Evolutionary conservation across 2,888 invertebrate species (phyloP).

Genomic region (Empis stercorea): DNA sequence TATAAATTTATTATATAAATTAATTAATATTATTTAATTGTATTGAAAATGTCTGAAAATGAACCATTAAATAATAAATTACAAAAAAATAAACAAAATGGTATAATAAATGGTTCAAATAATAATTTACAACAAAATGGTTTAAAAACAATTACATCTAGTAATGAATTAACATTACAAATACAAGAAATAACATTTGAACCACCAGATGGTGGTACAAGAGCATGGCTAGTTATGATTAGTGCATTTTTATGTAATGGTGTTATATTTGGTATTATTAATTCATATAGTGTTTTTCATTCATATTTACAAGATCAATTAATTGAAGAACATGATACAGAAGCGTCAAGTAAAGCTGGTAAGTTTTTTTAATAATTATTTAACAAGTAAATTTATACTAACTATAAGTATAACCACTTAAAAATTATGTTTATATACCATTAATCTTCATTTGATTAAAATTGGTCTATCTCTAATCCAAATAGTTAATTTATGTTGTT

Average conservation of each 20-base stretch:
- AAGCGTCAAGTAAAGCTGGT: conserved; percentile 74
- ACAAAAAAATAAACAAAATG: conserved; percentile 11
- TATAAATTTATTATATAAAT: neutral
- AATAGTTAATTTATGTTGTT: no score
- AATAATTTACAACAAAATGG: conserved; percentile 7
- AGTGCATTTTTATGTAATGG: conserved; percentile 84
- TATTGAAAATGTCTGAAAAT: conserved; percentile 23
- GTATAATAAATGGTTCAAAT: conserved; percentile 17
- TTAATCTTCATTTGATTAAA: no score
- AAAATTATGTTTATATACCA: no score
- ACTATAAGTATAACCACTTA: no score
- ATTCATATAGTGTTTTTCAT: conserved; percentile 74
- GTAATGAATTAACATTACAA: neutral
- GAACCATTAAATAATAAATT: conserved; percentile 23
- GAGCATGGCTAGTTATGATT: conserved; percentile 70
- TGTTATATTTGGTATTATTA: conserved; percentile 80
- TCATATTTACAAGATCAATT: conserved; percentile 52
- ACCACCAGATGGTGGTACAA: conserved; percentile 62
- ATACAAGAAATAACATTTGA: conserved; percentile 17
- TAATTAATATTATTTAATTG: neutral
- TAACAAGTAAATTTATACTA: no score
- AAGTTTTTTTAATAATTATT: conserved; percentile 35
- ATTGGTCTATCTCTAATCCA: no score
- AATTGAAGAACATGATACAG: conserved; percentile 46
- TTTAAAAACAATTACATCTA: conserved; percentile 4